Percentiles rank a stretch among this genome's conserved stretches.
phyloP scores from a whole-genome alignment of 2,113 vertebrate species.

The Gulo gulo region DNA sequence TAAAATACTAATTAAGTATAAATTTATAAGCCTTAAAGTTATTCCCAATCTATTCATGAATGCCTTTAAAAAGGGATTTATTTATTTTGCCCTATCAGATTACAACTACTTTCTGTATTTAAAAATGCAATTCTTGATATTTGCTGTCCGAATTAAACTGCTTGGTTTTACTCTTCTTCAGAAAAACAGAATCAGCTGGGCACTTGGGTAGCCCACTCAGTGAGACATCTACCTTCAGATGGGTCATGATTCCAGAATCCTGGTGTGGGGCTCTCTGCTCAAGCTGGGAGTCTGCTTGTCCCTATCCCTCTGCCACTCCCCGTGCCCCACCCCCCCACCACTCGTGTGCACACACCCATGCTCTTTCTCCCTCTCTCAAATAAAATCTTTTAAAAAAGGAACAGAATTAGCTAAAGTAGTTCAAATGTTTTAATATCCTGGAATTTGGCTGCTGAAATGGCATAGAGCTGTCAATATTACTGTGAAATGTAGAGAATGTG shows the following conservation, averaged over 20 bases:
- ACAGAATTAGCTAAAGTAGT: not conserved
- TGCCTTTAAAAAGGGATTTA: not conserved
- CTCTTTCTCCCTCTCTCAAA: not conserved
- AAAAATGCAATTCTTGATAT: not conserved
- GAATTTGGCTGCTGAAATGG: not conserved
- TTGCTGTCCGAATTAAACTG: constrained; percentile 33
- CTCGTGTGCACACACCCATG: not conserved
- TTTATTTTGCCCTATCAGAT: not conserved
- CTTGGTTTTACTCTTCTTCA: not conserved
- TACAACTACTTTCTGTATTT: not conserved
- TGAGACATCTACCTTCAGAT: too few species aligned
- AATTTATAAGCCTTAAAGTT: not conserved
- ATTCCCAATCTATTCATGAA: not conserved
- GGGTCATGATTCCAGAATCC: too few species aligned
- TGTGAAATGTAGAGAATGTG: not conserved
- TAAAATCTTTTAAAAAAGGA: not conserved
- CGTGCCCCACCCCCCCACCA: fast-evolving
- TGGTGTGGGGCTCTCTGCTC: not conserved
- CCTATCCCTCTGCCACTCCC: not conserved
- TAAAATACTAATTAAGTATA: not conserved
- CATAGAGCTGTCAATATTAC: not conserved
- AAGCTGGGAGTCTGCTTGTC: not conserved
- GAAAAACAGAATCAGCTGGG: not conserved
- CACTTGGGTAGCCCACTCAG: too few species aligned
- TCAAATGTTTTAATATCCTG: not conserved